A percentile compares a stretch with the other conserved stretches of the same genome.
Conservation (phyloP, 2,113 vertebrate genomes). For the Aplodontia rufa region DNA sequence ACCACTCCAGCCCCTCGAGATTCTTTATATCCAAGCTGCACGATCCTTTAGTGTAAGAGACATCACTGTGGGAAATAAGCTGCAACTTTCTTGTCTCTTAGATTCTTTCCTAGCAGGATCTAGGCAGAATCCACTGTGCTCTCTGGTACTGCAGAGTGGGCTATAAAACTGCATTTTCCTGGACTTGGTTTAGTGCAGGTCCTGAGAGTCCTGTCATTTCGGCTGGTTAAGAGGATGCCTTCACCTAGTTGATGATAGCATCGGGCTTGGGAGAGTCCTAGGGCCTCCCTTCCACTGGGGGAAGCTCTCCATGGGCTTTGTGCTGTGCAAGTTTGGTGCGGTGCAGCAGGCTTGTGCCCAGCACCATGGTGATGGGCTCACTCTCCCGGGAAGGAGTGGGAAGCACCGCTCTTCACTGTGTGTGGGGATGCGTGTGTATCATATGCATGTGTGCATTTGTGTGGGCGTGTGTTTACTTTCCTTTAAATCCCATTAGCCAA, state of each 20-base stretch:
- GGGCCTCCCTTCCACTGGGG: slow-evolving; percentile 73
- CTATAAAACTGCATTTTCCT: slow-evolving; percentile 22
- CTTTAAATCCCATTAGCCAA: slow-evolving; percentile 75
- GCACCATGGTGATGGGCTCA: slow-evolving; percentile 84
- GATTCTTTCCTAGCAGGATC: background rate
- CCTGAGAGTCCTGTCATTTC: slow-evolving; percentile 41
- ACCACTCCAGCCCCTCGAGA: too few species aligned
- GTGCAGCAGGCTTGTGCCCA: slow-evolving; percentile 94
- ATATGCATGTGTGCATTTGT: slow-evolving; percentile 26
- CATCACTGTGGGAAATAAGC: slow-evolving; percentile 4
- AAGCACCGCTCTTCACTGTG: slow-evolving; percentile 84
- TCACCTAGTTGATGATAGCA: slow-evolving; percentile 61
- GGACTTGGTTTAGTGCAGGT: slow-evolving; percentile 40
- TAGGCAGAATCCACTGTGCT: background rate
- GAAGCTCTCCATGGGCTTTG: slow-evolving; percentile 87
- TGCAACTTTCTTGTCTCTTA: background rate
- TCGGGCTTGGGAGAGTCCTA: slow-evolving; percentile 77
- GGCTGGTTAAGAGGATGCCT: slow-evolving; percentile 62
- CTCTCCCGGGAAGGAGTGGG: slow-evolving; percentile 82
- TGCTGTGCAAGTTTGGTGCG: slow-evolving; percentile 93
- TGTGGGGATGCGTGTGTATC: background rate
- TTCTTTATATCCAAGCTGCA: slow-evolving; percentile 61
- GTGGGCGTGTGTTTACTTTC: slow-evolving; percentile 58
- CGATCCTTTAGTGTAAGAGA: slow-evolving; percentile 18
- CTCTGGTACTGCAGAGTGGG: background rate